Conservation (phyloP, 2,113 vertebrate genomes). For the Carollia perspicillata region DNA sequence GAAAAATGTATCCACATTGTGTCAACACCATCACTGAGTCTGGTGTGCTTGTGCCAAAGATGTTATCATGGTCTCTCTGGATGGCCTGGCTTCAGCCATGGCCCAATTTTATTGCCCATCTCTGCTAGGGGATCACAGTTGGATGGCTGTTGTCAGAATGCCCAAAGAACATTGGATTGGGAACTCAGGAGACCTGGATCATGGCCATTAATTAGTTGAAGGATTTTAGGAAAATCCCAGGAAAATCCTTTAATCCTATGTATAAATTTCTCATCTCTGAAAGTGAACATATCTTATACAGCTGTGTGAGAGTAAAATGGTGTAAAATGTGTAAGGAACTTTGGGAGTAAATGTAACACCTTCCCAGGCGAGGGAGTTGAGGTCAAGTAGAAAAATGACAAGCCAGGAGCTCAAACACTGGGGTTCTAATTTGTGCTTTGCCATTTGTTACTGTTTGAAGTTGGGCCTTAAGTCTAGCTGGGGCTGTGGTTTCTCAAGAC, state of each 20-base stretch:
- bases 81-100: background rate
- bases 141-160: constrained; percentile 6
- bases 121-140: background rate
- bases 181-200: background rate
- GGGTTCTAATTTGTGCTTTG: background rate
- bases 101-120: background rate
- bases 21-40: background rate
- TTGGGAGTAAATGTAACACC: background rate
- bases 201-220: constrained; percentile 30
- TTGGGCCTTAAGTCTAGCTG: background rate
- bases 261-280: constrained; percentile 1
- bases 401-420: background rate
- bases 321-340: background rate
- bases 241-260: constrained; percentile 8
- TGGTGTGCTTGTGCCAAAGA: background rate
- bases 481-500: background rate
- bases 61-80: background rate
- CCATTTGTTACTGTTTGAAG: background rate
- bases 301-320: background rate
- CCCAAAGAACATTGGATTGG: background rate
- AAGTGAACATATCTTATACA: background rate
- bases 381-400: background rate
- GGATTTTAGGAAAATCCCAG: constrained; percentile 11
- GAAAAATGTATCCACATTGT: background rate
- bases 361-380: background rate